Conservation (phyloP, 2,888 invertebrate species). For the Drosophila paranaensis region DNA sequence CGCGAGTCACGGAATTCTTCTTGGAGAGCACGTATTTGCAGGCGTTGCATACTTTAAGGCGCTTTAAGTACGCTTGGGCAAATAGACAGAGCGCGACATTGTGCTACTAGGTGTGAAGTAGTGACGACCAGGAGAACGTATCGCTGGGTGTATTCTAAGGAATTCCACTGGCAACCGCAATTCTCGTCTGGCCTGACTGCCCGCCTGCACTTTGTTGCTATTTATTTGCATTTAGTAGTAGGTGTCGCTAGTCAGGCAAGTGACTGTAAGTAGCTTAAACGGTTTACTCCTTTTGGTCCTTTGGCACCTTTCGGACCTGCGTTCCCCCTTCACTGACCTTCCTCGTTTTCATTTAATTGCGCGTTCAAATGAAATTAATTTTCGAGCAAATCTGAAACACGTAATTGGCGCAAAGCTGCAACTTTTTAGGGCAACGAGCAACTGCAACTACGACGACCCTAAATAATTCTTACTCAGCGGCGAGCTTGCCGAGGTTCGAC, state of each 20-base stretch:
- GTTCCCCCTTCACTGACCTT: constrained; percentile 48
- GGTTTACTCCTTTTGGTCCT: constrained; percentile 44
- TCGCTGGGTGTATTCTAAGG: background rate
- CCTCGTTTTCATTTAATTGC: constrained; percentile 69
- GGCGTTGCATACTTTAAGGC: constrained; percentile 44
- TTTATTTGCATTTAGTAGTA: constrained; percentile 67
- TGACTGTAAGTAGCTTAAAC: constrained; percentile 76
- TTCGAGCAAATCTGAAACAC: constrained; percentile 54
- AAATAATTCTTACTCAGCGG: constrained; percentile 12
- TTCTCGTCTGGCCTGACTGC: constrained; percentile 28
- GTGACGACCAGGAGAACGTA: background rate
- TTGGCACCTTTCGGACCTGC: constrained; percentile 6
- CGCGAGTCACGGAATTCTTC: constrained; percentile 24
- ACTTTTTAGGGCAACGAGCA: constrained; percentile 21
- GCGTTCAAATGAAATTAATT: constrained; percentile 77
- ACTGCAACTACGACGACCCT: constrained; percentile 15
- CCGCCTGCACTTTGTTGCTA: constrained; percentile 64
- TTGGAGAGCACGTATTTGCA: constrained; percentile 15
- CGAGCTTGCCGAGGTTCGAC: constrained; percentile 2
- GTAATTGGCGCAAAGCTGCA: constrained; percentile 56
- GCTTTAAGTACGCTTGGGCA: constrained; percentile 38
- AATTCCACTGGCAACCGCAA: constrained; percentile 34
- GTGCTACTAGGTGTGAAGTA: constrained; percentile 55
- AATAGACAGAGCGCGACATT: constrained; percentile 29
- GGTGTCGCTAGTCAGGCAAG: constrained; percentile 42